A percentile compares a stretch with the other conserved stretches of the same genome.
Conservation (phyloP, 2,888 invertebrate species). For the Pachymerium ferrugineum region DNA sequence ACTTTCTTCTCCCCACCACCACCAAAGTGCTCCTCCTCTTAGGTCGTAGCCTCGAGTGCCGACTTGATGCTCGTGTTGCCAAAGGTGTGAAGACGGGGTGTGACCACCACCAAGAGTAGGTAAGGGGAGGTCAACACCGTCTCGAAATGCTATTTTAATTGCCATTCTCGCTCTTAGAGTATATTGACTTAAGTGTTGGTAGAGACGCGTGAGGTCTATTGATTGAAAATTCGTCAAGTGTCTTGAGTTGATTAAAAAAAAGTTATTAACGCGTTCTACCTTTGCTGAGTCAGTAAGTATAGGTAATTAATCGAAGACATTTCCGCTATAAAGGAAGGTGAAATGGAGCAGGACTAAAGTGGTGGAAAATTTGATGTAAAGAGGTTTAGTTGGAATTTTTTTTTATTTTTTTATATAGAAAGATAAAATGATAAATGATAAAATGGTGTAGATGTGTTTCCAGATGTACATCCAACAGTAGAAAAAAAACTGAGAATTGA, state of each 20-base stretch:
- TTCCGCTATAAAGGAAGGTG: not conserved
- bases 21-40: not conserved
- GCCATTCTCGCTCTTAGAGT: not conserved
- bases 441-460: too few relatives aligned
- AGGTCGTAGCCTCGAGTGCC: constrained; percentile 25
- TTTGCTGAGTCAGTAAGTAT: not conserved
- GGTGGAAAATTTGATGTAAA: not conserved
- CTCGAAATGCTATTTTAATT: constrained; percentile 16
- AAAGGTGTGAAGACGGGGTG: constrained; percentile 21
- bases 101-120: constrained; percentile 22
- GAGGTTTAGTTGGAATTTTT: not conserved
- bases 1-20: too few relatives aligned
- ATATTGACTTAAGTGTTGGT: not conserved
- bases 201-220: not conserved
- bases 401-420: not conserved
- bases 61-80: constrained; percentile 23
- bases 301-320: not conserved
- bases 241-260: not conserved
- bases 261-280: not conserved
- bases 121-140: constrained; percentile 13
- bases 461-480: too few relatives aligned
- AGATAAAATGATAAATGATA: too few relatives aligned
- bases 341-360: not conserved
- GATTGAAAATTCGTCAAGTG: not conserved
- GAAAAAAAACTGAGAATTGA: too few relatives aligned